A percentile compares a stretch with the other conserved stretches of the same genome.
Evolutionary conservation across 2,797 vertebrate species (phyloP).

Genomic region (Anabacerthia variegaticeps): DNA sequence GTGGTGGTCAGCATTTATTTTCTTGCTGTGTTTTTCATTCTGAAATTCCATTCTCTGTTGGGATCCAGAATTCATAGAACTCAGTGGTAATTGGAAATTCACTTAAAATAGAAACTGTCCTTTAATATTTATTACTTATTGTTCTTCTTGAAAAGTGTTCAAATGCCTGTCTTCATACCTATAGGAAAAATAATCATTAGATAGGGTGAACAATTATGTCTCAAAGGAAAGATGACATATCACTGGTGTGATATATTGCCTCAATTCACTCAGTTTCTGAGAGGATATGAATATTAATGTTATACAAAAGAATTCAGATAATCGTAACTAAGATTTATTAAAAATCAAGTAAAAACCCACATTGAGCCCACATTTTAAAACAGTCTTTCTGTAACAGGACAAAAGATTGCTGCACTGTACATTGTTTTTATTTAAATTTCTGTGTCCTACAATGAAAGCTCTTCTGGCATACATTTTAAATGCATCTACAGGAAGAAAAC

Average conservation of each 20-base stretch:
- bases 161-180: neutral
- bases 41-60: neutral
- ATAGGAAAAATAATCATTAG: neutral
- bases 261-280: neutral
- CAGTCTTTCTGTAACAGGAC: neutral
- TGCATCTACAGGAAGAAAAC: neutral
- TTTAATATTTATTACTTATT: neutral
- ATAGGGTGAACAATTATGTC: neutral
- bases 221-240: neutral
- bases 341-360: neutral
- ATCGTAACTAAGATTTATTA: neutral
- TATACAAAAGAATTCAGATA: neutral
- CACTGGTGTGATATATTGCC: neutral
- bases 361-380: neutral
- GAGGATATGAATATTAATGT: neutral
- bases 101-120: neutral
- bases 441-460: neutral
- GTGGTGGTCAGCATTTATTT: neutral
- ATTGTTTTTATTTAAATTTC: neutral
- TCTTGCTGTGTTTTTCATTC: neutral
- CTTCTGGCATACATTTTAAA: neutral
- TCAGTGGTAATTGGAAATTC: neutral
- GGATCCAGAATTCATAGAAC: neutral
- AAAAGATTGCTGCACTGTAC: neutral
- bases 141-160: neutral